Evolutionary conservation across 2,888 invertebrate species (phyloP), one percentile per base, ranked within the genome.

Genomic region (Trissolcus japonicus): DNA sequence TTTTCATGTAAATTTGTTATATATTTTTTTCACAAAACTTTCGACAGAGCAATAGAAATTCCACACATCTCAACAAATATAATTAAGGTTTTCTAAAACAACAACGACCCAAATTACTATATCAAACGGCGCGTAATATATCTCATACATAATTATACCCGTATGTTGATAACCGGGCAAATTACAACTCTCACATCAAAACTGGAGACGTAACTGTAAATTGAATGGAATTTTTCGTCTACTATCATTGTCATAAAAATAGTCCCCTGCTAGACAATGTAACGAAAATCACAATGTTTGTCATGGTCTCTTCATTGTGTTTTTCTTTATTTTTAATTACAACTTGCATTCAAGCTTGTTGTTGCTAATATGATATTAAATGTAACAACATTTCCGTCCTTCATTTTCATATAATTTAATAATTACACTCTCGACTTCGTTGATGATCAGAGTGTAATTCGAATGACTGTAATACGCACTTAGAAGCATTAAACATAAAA

Each of bases 111-210:
- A 54, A 63, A 68, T 68, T 43, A 63, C 54, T 59, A 50, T 54
- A 59, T 61, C 54, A 67, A 67, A 51, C 46, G 35, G 13, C 19
- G 19, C 19, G 29, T 59, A 67, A 62, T 75, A 57, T 66, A 57
- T 55, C 46, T 48, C 53, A 21, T 67, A 74, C 43, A 41, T 68
- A 75, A 75, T 75, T 75, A 63, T 54, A 68, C 74, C 48, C 68
- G 59, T 51, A 68, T 68, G 54, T 43, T 41, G 66, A 59, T 75
- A 63, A 74, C 11, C 55, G 43, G 29, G 40, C 35, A 68, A 75
- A 75, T 75, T 68, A 66, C 14, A 62, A 54, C 54, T 63, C 43
- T 48, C 19, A 21, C 51, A 11, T 50, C 21, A 35, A 68, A 67
- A 67, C 67, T 57, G 57, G 56, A 62, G 57, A 57, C 29, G 53